Evolutionary conservation across 64 coral and sea anemone species (phyloP).

Genomic region (Actinia tenebrosa): DNA sequence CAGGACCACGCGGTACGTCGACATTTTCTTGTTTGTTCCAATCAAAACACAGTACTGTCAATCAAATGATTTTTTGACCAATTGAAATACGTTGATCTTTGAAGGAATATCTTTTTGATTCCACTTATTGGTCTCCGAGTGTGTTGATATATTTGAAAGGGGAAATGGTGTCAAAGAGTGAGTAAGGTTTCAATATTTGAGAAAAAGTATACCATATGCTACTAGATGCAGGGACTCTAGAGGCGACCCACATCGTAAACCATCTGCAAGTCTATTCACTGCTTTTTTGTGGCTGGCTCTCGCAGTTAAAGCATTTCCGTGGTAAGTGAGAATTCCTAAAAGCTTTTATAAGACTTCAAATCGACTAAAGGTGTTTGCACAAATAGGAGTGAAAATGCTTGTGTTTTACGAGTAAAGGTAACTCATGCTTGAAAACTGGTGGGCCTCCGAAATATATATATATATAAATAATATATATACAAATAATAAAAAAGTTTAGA

Average conservation of each 20-base stretch:
- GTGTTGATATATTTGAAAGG: not conserved
- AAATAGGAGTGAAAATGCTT: not conserved
- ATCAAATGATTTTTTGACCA: not conserved
- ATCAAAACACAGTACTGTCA: not conserved
- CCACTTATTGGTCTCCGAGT: not conserved
- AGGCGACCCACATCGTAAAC: not conserved
- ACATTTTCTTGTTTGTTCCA: not conserved
- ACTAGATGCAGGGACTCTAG: not conserved
- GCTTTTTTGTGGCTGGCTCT: not conserved
- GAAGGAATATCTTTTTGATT: not conserved
- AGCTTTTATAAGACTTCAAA: not conserved
- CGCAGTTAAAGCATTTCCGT: not conserved
- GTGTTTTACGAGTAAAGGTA: not conserved
- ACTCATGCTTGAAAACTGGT: not conserved
- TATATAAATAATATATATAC: not conserved
- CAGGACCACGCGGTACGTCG: not conserved
- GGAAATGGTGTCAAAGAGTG: not conserved
- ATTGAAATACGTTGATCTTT: not conserved
- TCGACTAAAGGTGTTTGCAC: not conserved
- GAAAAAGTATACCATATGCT: not conserved
- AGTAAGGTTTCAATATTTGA: not conserved
- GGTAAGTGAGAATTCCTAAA: not conserved
- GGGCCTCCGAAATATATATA: not conserved
- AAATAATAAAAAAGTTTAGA: not conserved
- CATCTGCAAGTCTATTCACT: not conserved